Conservation (phyloP, 2,888 invertebrate genomes). For the Alloscopus bannaensis region DNA sequence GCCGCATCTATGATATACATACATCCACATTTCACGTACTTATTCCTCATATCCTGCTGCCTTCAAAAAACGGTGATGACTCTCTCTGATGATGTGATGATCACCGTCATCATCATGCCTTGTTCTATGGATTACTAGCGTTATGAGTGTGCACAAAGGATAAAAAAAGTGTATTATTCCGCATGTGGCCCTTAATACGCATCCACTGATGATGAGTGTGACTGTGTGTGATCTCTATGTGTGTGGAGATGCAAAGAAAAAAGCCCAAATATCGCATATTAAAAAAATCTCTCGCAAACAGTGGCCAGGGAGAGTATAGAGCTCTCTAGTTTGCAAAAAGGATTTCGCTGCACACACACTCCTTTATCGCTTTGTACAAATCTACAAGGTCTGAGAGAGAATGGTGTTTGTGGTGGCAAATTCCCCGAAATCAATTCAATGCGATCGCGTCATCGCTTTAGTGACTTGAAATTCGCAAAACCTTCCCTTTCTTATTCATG, state of each 20-base stretch:
- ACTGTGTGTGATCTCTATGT: neutral
- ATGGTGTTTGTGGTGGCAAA: slow-evolving; percentile 56
- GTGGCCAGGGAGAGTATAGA: no score
- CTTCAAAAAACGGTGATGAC: slow-evolving; percentile 57
- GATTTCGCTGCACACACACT: no score
- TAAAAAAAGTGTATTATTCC: slow-evolving; percentile 51
- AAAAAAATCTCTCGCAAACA: no score
- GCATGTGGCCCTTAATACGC: slow-evolving; percentile 56
- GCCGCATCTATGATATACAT: slow-evolving; percentile 24
- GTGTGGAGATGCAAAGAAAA: no score
- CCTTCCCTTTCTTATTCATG: slow-evolving; percentile 57
- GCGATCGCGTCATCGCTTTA: slow-evolving; percentile 60
- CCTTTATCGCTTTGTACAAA: no score
- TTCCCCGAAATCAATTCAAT: slow-evolving; percentile 66
- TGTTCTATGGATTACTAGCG: slow-evolving; percentile 2
- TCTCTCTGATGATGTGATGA: slow-evolving; percentile 58
- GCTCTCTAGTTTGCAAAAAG: no score
- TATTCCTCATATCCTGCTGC: slow-evolving; percentile 58
- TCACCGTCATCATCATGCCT: slow-evolving; percentile 34
- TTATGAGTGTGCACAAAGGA: neutral
- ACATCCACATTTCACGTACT: slow-evolving; percentile 9
- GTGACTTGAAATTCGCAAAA: slow-evolving; percentile 36
- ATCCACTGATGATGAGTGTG: neutral
- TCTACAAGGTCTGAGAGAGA: slow-evolving; percentile 48
- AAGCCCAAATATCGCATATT: no score